Percentiles rank a stretch among this genome's conserved stretches.
phyloP scores from a whole-genome alignment of 2,888 invertebrate genomes.

The Caenorhabditis panamensis region DNA sequence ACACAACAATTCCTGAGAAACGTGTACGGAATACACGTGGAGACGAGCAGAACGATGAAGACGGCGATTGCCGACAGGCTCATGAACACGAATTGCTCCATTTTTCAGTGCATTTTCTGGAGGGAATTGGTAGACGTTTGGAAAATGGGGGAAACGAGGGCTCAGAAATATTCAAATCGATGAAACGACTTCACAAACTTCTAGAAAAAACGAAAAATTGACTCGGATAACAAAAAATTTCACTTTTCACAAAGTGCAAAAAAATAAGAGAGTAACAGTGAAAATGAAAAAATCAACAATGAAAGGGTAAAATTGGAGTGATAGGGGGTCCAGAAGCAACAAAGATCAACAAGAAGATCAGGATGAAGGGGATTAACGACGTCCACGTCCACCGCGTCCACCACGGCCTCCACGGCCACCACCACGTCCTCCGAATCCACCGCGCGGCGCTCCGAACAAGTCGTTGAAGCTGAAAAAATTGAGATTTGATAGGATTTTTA shows the following conservation, averaged over 20 bases:
- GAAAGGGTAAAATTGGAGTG: too few species aligned
- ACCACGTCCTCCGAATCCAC: conserved; percentile 54
- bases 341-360: conserved; percentile 10
- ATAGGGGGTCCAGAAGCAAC: not conserved
- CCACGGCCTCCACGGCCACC: conserved; percentile 50
- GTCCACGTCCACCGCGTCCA: conserved; percentile 45
- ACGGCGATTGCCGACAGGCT: conserved; percentile 46
- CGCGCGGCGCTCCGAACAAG: conserved; percentile 52
- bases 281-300: conserved; percentile 28
- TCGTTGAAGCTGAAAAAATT: conserved; percentile 82
- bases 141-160: too few species aligned
- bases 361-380: conserved; percentile 21
- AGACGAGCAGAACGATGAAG: conserved; percentile 60
- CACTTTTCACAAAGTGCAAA: not conserved
- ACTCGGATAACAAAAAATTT: too few species aligned
- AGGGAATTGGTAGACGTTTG: not conserved
- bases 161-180: too few species aligned
- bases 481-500: too few species aligned
- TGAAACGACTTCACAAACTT: too few species aligned
- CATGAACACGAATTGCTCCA: conserved; percentile 58
- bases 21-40: conserved; percentile 69
- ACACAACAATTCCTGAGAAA: conserved; percentile 57
- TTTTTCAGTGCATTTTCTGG: conserved; percentile 42
- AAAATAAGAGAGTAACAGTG: conserved; percentile 2
- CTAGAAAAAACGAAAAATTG: not conserved